Conservation (phyloP, 2,113 vertebrate species). For the Butastur rufipennis region DNA sequence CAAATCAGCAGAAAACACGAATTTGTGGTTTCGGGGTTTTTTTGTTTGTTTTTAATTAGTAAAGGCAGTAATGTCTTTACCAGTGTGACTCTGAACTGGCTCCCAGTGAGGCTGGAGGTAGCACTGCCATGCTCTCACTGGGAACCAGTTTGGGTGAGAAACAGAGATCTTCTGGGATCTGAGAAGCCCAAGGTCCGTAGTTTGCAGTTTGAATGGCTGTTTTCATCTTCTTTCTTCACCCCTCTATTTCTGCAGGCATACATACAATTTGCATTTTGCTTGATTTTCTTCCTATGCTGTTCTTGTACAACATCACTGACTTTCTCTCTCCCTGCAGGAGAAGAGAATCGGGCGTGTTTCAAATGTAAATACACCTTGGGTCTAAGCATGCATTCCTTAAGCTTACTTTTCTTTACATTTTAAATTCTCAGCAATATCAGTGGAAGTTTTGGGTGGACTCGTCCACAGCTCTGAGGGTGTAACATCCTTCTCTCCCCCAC, state of each 20-base stretch:
- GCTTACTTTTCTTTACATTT: background rate
- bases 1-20: slow-evolving; percentile 65
- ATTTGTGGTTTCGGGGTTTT: background rate
- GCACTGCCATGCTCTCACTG: background rate
- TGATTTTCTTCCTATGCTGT: background rate
- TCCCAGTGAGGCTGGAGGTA: background rate
- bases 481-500: background rate
- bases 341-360: background rate
- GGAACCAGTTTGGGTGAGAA: background rate
- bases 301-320: fast-evolving
- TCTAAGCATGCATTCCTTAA: fast-evolving
- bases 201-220: background rate
- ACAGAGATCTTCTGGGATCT: background rate
- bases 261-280: background rate
- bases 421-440: background rate
- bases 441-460: background rate
- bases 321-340: background rate
- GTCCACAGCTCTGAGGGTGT: fast-evolving
- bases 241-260: background rate
- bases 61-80: slow-evolving; percentile 33
- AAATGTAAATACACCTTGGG: background rate
- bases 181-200: slow-evolving; percentile 36
- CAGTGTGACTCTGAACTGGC: background rate
- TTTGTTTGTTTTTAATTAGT: background rate
- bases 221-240: background rate